Conservation (phyloP, 1,140 invertebrate genomes). For the Galleria mellonella region DNA sequence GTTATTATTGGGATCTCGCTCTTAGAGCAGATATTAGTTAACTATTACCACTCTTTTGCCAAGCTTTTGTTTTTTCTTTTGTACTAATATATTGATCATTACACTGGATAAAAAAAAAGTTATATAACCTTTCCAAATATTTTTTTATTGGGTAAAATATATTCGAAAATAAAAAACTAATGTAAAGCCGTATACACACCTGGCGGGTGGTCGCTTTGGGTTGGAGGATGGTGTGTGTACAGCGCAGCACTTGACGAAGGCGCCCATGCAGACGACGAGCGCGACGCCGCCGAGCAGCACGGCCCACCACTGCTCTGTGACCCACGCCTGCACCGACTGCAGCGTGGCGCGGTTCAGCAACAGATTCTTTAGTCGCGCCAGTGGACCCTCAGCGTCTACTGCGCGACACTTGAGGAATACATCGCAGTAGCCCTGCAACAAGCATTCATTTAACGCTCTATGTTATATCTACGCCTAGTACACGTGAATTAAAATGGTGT, state of each 20-base stretch:
- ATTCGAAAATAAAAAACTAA: too few species aligned
- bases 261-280: constrained; percentile 96
- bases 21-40: too few species aligned
- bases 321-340: constrained; percentile 89
- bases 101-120: too few species aligned
- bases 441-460: background rate
- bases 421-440: constrained; percentile 94
- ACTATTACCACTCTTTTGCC: too few species aligned
- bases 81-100: too few species aligned
- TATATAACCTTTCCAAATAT: too few species aligned
- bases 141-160: too few species aligned
- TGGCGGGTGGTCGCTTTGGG: constrained; percentile 92
- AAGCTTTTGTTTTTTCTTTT: too few species aligned
- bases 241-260: constrained; percentile 99
- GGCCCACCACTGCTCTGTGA: constrained; percentile 97
- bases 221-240: constrained; percentile 99
- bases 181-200: constrained; percentile 30
- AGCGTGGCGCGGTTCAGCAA: constrained; percentile 95
- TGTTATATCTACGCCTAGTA: too few species aligned
- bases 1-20: too few species aligned
- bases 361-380: constrained; percentile 97
- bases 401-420: constrained; percentile 98
- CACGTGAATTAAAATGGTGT: too few species aligned
- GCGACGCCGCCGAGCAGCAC: constrained; percentile 93
- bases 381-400: constrained; percentile 98